Evolutionary conservation across 2,113 vertebrate genomes (phyloP), one percentile per base, ranked within the genome.

Genomic region (Albula glossodonta): DNA sequence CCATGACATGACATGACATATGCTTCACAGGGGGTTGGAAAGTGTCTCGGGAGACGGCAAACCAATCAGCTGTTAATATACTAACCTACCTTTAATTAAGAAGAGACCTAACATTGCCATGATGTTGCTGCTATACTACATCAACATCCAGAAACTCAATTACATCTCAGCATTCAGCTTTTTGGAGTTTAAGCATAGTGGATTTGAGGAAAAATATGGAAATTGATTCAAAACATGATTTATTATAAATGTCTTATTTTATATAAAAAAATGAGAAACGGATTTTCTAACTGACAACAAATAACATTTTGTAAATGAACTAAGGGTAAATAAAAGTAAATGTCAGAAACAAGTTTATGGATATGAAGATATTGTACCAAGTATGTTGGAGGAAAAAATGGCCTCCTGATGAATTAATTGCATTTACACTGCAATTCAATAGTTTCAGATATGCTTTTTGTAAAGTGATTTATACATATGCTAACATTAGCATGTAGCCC

Each of bases 1-100:
- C 89, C 92, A 86, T 90, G 92, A 94, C 89, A 82, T 88, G 90
- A 84, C 86, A 93, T 93, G 93, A 94, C 94, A 93, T 87, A 57
- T 84, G 22, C 84, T 60, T 83, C 66, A 19, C 6, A 87, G 89
- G 89, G 88, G 87, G 87, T 85, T 51, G 41, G 84, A 84, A 63
- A 50, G 86, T 82, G 84, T 89, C 91, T 90, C 87, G 70, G 80
- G 91, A 92, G 90, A 90, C 48, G 53, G 80, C 57, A 89, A 84
- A 87, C 86, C 92, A 92, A 93, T 92, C 90, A 84, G 84, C 87
- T 90, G 89, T 91, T 90, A 92, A 92, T 88, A 89, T 84, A 84
- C 89, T 90, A 85, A 88, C 90, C 88, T 90, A 81, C 57, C 84
- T 86, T 86, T 90, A 94, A 94, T 94, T 92, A 95, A 86, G 86